A percentile compares a stretch with the other conserved stretches of the same genome.
These are phyloP conservation scores for Toxostoma redivivum DNA, from an alignment of 2,113 vertebrate genomes.

Conservation along the genomic window DNA sequence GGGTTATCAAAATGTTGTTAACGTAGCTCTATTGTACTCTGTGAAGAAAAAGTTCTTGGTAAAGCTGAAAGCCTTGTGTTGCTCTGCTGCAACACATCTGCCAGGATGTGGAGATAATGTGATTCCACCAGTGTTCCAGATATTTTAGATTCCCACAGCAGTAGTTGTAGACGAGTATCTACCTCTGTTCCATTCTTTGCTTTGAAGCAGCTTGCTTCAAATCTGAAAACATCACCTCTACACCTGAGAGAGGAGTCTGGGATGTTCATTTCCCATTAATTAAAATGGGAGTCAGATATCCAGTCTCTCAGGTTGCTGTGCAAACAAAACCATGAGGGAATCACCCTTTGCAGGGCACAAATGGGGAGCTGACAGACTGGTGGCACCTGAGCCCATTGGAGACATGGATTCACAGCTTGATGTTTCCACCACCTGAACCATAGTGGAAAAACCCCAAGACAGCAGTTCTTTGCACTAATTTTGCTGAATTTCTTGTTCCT, in stretches of 20 bases:
- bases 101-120: accelerated
- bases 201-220: neutral
- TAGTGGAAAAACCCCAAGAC: neutral
- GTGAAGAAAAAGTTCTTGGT: neutral
- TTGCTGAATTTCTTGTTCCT: neutral
- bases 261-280: neutral
- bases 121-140: neutral
- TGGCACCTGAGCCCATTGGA: accelerated
- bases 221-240: neutral
- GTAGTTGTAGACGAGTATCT: accelerated
- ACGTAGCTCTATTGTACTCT: neutral
- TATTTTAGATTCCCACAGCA: neutral
- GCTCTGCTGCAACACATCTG: neutral
- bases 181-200: neutral
- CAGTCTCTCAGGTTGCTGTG: neutral
- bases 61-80: accelerated
- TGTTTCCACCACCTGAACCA: neutral
- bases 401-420: neutral
- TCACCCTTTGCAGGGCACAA: neutral
- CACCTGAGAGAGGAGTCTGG: neutral
- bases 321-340: neutral
- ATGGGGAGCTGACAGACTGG: neutral
- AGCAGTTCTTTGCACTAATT: neutral
- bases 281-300: neutral
- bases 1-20: neutral